Base-by-base conservation (phyloP, 2,113 vertebrate species). In the Alligator mississippiensis region DNA sequence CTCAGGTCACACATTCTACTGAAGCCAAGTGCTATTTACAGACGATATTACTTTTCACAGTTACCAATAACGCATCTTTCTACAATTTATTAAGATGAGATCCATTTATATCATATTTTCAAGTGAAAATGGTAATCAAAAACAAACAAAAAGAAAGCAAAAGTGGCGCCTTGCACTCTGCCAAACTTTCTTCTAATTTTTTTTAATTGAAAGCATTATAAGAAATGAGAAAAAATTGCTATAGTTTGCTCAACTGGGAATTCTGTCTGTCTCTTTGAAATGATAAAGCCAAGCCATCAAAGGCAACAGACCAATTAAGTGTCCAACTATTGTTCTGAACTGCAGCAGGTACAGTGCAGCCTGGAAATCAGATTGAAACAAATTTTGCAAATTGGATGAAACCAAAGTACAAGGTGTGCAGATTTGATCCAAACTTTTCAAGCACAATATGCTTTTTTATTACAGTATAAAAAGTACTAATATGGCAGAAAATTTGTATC, bases 201-300 rank as follows among this genome's bases (percentile, higher is more conserved):
- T 92, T 97, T 92, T 93, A 86, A 77, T 82, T 91, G 90, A 97
- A 95, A 96, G 61, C 27, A 63, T 77, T 80, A 94, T 91, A 91
- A 94, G 72, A 72, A 72, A 66, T 93, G 64, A 55, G 79, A 96
- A 90, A 68, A 92, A 96, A 97, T 77, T 34, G 24, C 28, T 84
- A 63, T 60, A 47, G 61, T 95, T 95, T 89, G 75, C 64, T 96
- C 54, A 22, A 24, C 82, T 93, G 78, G 82, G 87, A 87, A 6
- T 90, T 88, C 82, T 77, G 85, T 78, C 87, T 79, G 92, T 84
- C 91, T 92, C 70, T 91, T 95, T 77, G 85, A 94, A 95, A 92
- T 91, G n/a, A 88, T 90, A 88, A 38, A 97, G 61, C 57, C 91
- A 25, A 57, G 34, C 16, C 59, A 85, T 92, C 70, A 93, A 91